Conservation (phyloP, 2,113 vertebrate species). For the Nyctereutes procyonoides region DNA sequence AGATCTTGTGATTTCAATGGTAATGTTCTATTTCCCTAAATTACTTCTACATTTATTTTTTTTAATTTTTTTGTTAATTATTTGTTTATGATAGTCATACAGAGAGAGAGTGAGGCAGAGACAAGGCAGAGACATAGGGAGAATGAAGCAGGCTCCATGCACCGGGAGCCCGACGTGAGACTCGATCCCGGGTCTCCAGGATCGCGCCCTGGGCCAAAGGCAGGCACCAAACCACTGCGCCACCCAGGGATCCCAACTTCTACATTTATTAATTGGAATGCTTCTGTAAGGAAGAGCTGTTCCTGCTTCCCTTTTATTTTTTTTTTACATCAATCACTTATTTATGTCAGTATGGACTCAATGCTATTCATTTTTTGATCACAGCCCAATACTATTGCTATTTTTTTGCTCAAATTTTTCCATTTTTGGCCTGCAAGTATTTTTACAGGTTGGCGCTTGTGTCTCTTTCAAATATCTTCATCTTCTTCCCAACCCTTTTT, state of each 20-base stretch:
- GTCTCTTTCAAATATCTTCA: background rate
- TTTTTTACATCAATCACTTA: background rate
- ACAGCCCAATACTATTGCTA: background rate
- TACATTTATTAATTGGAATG: background rate
- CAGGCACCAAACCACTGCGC: too few relatives aligned
- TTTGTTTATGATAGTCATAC: too few relatives aligned
- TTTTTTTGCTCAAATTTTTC: slow-evolving; percentile 6
- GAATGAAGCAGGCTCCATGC: too few relatives aligned
- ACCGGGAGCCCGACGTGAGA: too few relatives aligned
- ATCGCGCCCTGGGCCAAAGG: too few relatives aligned
- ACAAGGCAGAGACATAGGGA: too few relatives aligned
- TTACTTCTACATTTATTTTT: background rate
- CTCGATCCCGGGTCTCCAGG: too few relatives aligned
- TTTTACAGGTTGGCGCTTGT: background rate
- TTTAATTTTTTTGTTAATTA: too few relatives aligned
- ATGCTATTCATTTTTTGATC: background rate
- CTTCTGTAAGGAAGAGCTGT: background rate
- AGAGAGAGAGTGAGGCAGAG: too few relatives aligned
- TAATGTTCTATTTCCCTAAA: background rate
- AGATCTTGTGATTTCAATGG: background rate
- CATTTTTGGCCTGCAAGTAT: background rate
- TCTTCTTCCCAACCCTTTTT: background rate
- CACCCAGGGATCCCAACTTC: too few relatives aligned
- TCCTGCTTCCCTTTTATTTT: background rate
- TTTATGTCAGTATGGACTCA: background rate